A percentile compares a stretch with the other conserved stretches of the same genome.
Conservation (phyloP, 1,140 invertebrate genomes). For the Sesamia nonagrioides region DNA sequence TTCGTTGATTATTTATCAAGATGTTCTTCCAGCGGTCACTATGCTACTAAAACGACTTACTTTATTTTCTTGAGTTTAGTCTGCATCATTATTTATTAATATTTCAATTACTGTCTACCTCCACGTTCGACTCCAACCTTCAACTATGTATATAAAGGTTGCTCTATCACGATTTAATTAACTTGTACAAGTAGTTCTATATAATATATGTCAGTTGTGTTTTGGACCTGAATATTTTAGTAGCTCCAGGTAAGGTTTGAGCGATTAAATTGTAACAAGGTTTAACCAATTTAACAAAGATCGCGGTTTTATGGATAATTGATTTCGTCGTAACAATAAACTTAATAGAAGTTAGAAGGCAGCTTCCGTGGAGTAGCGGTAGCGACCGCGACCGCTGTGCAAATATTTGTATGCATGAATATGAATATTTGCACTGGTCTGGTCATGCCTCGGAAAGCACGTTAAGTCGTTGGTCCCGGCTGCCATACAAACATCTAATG, state of each 20-base stretch:
- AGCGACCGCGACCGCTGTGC: too few species aligned
- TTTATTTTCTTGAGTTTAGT: background rate
- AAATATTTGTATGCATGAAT: too few species aligned
- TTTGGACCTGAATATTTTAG: background rate
- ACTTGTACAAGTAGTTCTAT: too few species aligned
- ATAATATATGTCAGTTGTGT: background rate
- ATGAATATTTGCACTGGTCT: too few species aligned
- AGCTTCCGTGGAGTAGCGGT: too few species aligned
- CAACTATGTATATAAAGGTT: background rate
- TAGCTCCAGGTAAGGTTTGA: background rate
- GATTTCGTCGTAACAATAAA: too few species aligned
- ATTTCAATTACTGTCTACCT: slow-evolving; percentile 16
- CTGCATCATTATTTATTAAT: slow-evolving; percentile 20
- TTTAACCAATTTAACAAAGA: background rate
- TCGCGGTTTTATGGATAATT: too few species aligned
- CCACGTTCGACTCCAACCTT: background rate
- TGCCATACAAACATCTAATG: too few species aligned
- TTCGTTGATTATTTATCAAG: background rate
- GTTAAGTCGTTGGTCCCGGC: too few species aligned
- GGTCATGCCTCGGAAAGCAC: too few species aligned
- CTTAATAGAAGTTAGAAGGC: too few species aligned
- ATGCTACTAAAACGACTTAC: background rate
- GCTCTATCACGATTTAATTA: background rate
- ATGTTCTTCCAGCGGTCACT: background rate
- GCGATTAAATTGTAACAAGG: background rate